Conservation (phyloP, 2,113 vertebrate genomes). For the Rhinichthys klamathensis region DNA sequence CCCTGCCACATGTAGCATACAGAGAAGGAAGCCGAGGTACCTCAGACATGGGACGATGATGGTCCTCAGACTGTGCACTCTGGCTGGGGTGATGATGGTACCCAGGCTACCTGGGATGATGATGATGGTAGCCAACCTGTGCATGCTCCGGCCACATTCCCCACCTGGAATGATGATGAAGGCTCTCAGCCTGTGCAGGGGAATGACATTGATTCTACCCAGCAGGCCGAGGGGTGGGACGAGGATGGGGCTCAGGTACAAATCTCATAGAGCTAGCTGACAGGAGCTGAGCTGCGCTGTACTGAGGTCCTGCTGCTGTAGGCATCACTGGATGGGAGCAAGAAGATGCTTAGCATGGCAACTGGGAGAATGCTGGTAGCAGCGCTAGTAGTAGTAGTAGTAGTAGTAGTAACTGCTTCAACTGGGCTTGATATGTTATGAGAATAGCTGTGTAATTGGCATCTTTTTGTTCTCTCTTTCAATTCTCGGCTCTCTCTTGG, state of each 20-base stretch:
- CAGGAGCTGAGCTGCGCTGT: constrained; percentile 27
- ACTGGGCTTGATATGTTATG: constrained; percentile 9
- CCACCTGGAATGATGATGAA: constrained; percentile 65
- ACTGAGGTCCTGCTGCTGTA: constrained; percentile 30
- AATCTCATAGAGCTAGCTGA: constrained; percentile 45
- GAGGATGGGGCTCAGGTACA: constrained; percentile 59
- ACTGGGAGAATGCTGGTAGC: constrained; percentile 37
- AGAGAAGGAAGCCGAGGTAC: constrained; percentile 41
- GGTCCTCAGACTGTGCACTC: constrained; percentile 60
- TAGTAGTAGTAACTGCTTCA: constrained; percentile 3
- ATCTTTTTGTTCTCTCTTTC: constrained; percentile 31
- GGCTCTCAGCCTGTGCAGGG: constrained; percentile 54
- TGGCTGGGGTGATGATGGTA: constrained; percentile 60
- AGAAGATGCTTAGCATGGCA: constrained; percentile 48
- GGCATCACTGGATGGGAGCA: constrained; percentile 34
- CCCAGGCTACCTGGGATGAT: constrained; percentile 52
- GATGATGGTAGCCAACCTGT: constrained; percentile 54
- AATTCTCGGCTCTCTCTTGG: constrained; percentile 28
- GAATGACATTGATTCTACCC: constrained; percentile 71
- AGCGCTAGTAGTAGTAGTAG: constrained; percentile 8
- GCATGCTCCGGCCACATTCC: constrained; percentile 33
- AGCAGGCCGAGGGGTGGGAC: constrained; percentile 63
- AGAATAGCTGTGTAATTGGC: constrained; percentile 5
- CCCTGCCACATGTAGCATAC: constrained; percentile 41
- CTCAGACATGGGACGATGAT: constrained; percentile 66